Evolutionary conservation across 2,113 vertebrate genomes (phyloP).

Genomic region (Lagenorhynchus albirostris): DNA sequence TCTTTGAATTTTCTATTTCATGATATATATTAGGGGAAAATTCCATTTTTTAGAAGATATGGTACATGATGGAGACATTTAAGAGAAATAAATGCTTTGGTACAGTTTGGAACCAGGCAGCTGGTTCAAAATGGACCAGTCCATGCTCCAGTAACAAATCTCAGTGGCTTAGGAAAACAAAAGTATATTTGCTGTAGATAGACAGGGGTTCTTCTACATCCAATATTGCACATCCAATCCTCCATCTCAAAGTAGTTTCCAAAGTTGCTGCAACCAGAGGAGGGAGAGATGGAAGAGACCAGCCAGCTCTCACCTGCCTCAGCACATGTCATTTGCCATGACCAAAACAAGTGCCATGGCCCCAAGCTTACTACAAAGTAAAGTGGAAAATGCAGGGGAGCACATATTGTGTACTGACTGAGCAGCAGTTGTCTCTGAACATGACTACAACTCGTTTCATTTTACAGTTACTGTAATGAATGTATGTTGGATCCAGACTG

Average conservation of each 20-base stretch:
- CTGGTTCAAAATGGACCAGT: not conserved
- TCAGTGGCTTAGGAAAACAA: not conserved
- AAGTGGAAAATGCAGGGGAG: not conserved
- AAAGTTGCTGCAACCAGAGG: not conserved
- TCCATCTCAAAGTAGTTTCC: not conserved
- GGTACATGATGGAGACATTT: not conserved
- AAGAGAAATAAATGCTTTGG: not conserved
- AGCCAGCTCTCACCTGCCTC: not conserved
- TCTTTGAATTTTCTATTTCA: not conserved
- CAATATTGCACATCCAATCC: not conserved
- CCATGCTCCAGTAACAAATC: not conserved
- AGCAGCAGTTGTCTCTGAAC: not conserved
- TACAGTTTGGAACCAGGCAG: not conserved
- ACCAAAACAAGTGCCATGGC: not conserved
- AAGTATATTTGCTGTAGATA: not conserved
- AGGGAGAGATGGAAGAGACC: not conserved
- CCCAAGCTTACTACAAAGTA: not conserved
- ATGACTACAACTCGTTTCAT: conserved; percentile 4
- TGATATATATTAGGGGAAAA: not conserved
- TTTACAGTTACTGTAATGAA: conserved; percentile 90
- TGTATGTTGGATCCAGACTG: conserved; percentile 97
- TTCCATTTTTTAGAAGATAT: not conserved
- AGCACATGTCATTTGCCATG: not conserved
- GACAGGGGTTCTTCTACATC: not conserved
- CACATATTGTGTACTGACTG: not conserved